Percentiles rank a stretch among this genome's conserved stretches.
Conservation (phyloP, 2,888 invertebrate genomes). For the Eulithis prunata region DNA sequence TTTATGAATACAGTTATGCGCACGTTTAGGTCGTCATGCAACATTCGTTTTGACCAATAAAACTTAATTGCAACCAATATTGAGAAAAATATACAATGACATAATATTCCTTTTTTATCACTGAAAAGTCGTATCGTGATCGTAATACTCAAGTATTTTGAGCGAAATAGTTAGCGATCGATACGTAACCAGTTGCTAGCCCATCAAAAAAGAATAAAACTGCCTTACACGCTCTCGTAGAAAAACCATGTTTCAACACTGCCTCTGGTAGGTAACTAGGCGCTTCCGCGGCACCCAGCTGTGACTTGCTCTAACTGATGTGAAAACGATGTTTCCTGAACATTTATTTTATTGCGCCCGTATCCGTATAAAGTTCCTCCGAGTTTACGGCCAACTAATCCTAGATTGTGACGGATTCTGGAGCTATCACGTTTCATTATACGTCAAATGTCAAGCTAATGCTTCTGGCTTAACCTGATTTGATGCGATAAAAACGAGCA, state of each 20-base stretch:
- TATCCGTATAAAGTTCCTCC: constrained; percentile 46
- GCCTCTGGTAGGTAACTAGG: constrained; percentile 1
- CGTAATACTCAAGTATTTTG: no score
- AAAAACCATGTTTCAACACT: not conserved
- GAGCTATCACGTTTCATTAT: constrained; percentile 30
- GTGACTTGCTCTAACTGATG: constrained; percentile 47
- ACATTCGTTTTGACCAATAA: not conserved
- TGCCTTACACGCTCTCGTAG: not conserved
- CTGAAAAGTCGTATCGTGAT: no score
- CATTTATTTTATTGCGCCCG: constrained; percentile 59
- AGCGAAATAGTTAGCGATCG: no score
- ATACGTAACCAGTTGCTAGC: not conserved
- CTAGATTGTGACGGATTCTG: constrained; percentile 29
- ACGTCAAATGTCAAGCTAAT: constrained; percentile 14
- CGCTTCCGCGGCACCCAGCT: constrained; percentile 9
- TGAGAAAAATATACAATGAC: not conserved
- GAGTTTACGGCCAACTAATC: constrained; percentile 42
- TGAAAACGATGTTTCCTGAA: constrained; percentile 62
- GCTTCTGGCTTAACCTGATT: constrained; percentile 10
- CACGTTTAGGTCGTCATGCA: constrained; percentile 2
- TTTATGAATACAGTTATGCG: not conserved
- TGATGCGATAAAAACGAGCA: no score
- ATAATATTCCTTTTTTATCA: not conserved
- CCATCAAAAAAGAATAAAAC: not conserved
- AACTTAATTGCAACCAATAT: constrained; percentile 2